These are phyloP conservation scores for Drosophila sucinea DNA, from an alignment of 1,140 invertebrate genomes.

Conservation along the genomic window DNA sequence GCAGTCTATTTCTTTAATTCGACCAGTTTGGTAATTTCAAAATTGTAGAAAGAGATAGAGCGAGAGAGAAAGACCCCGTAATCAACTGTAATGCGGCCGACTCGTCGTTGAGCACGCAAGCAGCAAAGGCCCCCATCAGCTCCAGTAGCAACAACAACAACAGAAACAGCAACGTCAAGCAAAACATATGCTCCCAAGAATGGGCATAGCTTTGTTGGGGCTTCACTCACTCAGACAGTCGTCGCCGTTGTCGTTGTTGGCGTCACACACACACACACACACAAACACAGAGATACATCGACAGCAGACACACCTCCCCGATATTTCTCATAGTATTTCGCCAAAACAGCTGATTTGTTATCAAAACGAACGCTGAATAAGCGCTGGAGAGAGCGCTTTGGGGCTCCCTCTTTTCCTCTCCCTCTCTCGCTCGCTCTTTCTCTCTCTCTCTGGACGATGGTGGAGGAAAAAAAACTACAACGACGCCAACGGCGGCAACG, in stretches of 20 bases:
- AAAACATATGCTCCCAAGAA: conserved; percentile 65
- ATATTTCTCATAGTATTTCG: conserved; percentile 37
- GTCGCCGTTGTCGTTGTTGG: conserved; percentile 21
- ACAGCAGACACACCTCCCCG: conserved; percentile 61
- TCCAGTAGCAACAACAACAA: conserved; percentile 46
- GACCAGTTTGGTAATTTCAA: conserved; percentile 77
- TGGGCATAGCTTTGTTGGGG: conserved; percentile 40
- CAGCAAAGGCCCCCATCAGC: conserved; percentile 20
- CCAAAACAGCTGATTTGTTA: conserved; percentile 74
- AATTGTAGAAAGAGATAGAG: conserved; percentile 44
- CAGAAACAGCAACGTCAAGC: conserved; percentile 38
- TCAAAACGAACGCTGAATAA: conserved; percentile 68
- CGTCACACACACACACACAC: conserved; percentile 26
- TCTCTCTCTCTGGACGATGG: conserved; percentile 24
- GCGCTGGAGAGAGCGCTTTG: conserved; percentile 20
- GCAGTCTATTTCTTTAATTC: conserved; percentile 68
- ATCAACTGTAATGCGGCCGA: conserved; percentile 78
- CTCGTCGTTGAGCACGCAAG: conserved; percentile 69
- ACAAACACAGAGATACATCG: conserved; percentile 6
- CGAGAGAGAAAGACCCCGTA: conserved; percentile 47
- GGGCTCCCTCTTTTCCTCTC: background rate
- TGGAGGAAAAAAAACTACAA: conserved; percentile 36
- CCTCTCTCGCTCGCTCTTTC: conserved; percentile 37
- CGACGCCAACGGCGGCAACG: conserved; percentile 69
- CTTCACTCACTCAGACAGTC: conserved; percentile 57